phyloP scores from a whole-genome alignment of 2,113 vertebrate genomes.

The Emydocephalus ijimae region DNA sequence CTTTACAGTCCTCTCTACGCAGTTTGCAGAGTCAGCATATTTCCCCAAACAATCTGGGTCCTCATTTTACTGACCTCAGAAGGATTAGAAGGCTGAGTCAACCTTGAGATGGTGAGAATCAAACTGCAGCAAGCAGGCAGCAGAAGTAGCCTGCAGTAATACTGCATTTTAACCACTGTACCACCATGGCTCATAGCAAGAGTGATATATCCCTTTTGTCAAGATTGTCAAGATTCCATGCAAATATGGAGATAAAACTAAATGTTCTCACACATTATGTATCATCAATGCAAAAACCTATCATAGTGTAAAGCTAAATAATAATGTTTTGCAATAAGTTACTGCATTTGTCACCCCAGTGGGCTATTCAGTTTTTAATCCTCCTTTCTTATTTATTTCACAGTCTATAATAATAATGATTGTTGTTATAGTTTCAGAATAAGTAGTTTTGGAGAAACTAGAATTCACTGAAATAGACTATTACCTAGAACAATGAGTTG shows the following conservation, averaged over 20 bases:
- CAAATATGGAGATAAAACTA: not conserved
- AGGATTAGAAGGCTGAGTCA: too few relatives aligned
- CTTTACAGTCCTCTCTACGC: too few relatives aligned
- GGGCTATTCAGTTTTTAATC: slow-evolving; percentile 49
- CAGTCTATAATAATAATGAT: slow-evolving; percentile 45
- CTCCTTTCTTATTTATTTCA: slow-evolving; percentile 40
- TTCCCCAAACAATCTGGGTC: too few relatives aligned
- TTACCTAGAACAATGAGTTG: slow-evolving; percentile 70
- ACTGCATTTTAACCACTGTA: too few relatives aligned
- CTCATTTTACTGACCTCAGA: too few relatives aligned
- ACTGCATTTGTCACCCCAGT: slow-evolving; percentile 23
- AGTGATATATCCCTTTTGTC: not conserved
- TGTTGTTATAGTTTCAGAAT: slow-evolving; percentile 60
- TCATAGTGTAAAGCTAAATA: not conserved
- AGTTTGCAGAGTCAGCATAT: too few relatives aligned
- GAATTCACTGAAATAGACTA: slow-evolving; percentile 60
- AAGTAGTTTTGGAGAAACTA: slow-evolving; percentile 55
- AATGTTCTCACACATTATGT: not conserved
- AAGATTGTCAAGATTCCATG: not conserved
- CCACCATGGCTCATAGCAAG: not conserved
- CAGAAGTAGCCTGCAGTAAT: too few relatives aligned
- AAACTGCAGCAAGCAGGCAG: too few relatives aligned
- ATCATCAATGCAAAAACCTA: not conserved
- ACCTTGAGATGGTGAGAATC: too few relatives aligned
- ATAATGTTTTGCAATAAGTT: slow-evolving; percentile 38